These are phyloP conservation scores for Drosophila flavopinicola DNA, from an alignment of 2,888 invertebrate genomes.

Conservation along the genomic window DNA sequence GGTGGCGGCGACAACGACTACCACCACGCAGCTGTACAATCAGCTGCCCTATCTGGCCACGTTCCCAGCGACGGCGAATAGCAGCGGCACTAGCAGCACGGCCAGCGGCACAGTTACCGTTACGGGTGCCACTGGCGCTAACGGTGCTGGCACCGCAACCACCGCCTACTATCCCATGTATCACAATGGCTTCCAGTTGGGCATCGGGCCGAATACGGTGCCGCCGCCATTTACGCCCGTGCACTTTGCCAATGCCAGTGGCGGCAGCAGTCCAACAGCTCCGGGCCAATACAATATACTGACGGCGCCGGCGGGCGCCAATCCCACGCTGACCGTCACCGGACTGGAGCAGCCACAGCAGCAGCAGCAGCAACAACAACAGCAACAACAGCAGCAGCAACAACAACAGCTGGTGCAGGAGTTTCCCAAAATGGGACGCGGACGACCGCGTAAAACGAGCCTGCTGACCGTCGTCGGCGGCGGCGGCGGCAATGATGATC, in stretches of 20 bases:
- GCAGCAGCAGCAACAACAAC: slow-evolving; percentile 68
- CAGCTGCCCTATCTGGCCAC: slow-evolving; percentile 84
- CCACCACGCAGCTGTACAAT: slow-evolving; percentile 80
- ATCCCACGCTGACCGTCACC: slow-evolving; percentile 61
- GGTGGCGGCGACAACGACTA: slow-evolving; percentile 58
- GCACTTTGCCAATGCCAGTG: slow-evolving; percentile 79
- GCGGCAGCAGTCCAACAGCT: slow-evolving; percentile 59
- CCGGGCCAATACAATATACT: slow-evolving; percentile 64
- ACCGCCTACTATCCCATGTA: slow-evolving; percentile 84
- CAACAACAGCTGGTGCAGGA: slow-evolving; percentile 79
- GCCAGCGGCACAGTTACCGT: slow-evolving; percentile 67
- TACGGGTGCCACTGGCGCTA: slow-evolving; percentile 24
- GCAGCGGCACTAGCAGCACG: slow-evolving; percentile 50
- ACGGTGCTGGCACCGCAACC: slow-evolving; percentile 62
- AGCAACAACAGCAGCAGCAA: slow-evolving; percentile 64
- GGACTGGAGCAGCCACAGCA: slow-evolving; percentile 71
- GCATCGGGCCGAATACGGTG: slow-evolving; percentile 83
- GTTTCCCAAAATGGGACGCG: slow-evolving; percentile 83
- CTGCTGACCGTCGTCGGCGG: slow-evolving; percentile 27
- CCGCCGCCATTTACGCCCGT: slow-evolving; percentile 84
- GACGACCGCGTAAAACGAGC: slow-evolving; percentile 82
- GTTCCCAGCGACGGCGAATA: slow-evolving; percentile 70
- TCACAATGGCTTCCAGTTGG: slow-evolving; percentile 84
- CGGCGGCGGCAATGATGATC: slow-evolving; percentile 69
- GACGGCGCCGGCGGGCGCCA: slow-evolving; percentile 59